Conservation (phyloP, 2,797 vertebrate genomes). For the Amazonetta brasiliensis region DNA sequence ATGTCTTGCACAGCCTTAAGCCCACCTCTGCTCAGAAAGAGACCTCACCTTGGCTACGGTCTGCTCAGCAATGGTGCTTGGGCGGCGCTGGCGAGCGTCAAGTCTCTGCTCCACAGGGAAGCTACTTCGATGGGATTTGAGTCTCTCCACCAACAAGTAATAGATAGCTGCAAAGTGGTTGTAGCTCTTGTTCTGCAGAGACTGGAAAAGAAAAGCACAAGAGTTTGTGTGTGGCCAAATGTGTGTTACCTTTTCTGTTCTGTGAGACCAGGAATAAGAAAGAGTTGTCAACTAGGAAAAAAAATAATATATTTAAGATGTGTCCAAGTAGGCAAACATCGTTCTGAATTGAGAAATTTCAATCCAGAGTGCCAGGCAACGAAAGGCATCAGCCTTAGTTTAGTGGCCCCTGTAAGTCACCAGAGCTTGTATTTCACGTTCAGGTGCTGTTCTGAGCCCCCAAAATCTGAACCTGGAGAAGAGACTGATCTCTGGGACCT, state of each 20-base stretch:
- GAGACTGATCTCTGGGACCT: not conserved
- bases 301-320: not conserved
- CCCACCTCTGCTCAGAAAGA: not conserved
- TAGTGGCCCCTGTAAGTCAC: not conserved
- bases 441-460: not conserved
- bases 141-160: constrained; percentile 95
- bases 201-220: constrained; percentile 80
- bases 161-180: constrained; percentile 99
- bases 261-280: fast-evolving
- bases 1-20: not conserved
- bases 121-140: constrained; percentile 96
- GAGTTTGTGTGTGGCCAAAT: not conserved
- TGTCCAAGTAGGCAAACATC: fast-evolving
- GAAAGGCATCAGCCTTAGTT: not conserved
- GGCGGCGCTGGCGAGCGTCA: constrained; percentile 92
- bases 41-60: constrained; percentile 92
- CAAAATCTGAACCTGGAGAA: not conserved
- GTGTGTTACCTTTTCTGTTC: fast-evolving
- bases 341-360: not conserved
- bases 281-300: too few species aligned
- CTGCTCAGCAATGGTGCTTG: constrained; percentile 95
- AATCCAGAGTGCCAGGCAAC: not conserved
- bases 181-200: constrained; percentile 98
- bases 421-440: not conserved
- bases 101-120: constrained; percentile 96